These are phyloP conservation scores for Cirrhinus mrigala DNA, from an alignment of 2,797 vertebrate genomes.

Conservation along the genomic window DNA sequence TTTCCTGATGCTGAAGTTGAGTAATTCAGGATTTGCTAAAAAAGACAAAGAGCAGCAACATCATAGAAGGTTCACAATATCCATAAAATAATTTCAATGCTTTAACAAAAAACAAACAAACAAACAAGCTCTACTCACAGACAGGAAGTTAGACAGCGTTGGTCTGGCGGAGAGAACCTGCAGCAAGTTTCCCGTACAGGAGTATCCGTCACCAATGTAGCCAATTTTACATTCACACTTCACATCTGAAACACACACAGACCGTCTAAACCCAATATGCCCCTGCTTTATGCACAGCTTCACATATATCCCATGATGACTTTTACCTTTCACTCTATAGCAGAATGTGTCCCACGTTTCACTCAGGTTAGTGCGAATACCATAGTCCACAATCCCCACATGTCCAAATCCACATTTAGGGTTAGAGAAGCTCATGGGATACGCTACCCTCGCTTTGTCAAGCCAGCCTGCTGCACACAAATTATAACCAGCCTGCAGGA, in stretches of 20 bases:
- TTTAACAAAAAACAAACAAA: slow-evolving; percentile 4
- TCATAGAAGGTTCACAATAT: background rate
- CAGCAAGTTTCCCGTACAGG: slow-evolving; percentile 89
- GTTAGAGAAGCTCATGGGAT: slow-evolving; percentile 88
- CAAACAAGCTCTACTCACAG: slow-evolving; percentile 73
- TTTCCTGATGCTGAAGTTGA: slow-evolving; percentile 82
- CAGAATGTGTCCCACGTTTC: slow-evolving; percentile 96
- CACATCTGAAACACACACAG: slow-evolving; percentile 81
- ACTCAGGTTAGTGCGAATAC: slow-evolving; percentile 80
- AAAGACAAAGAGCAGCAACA: slow-evolving; percentile 39
- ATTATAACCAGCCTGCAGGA: slow-evolving; percentile 84
- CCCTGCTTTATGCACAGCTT: background rate
- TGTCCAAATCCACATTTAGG: slow-evolving; percentile 87
- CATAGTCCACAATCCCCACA: slow-evolving; percentile 93
- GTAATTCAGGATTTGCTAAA: slow-evolving; percentile 86
- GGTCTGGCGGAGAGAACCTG: slow-evolving; percentile 87
- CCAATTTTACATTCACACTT: slow-evolving; percentile 88
- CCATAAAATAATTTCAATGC: background rate
- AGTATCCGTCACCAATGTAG: slow-evolving; percentile 87
- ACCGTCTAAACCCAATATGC: background rate
- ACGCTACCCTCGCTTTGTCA: slow-evolving; percentile 80
- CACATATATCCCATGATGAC: background rate
- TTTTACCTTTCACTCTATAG: slow-evolving; percentile 89
- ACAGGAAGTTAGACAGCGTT: slow-evolving; percentile 86
- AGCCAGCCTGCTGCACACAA: slow-evolving; percentile 92